Percentiles rank a stretch among this genome's conserved stretches.
Evolutionary conservation across 2,888 invertebrate genomes (phyloP).

Genomic region (Scrobipalpa atriplicella): DNA sequence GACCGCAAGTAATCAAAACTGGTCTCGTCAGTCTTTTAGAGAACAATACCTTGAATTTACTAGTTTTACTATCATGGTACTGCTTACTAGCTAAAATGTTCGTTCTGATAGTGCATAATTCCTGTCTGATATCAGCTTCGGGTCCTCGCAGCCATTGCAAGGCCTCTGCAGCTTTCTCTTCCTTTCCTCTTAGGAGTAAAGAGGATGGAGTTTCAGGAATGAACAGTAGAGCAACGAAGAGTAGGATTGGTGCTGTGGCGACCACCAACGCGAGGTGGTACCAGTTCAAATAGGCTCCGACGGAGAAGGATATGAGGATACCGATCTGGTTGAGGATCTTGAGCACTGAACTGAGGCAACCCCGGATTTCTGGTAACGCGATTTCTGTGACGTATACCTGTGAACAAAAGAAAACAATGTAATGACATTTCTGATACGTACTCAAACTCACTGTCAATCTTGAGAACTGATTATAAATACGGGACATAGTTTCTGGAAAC

Average conservation of each 20-base stretch:
- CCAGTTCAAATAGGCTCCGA: constrained; percentile 93
- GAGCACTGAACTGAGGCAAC: constrained; percentile 91
- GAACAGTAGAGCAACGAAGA: constrained; percentile 88
- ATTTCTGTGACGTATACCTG: constrained; percentile 96
- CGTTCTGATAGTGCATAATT: constrained; percentile 87
- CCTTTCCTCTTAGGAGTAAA: constrained; percentile 88
- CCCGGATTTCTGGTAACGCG: constrained; percentile 92
- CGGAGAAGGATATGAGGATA: constrained; percentile 90
- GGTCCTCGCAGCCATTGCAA: constrained; percentile 91
- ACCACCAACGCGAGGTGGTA: constrained; percentile 91
- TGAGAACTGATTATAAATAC: too few species aligned
- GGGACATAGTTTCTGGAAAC: not conserved
- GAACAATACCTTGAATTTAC: constrained; percentile 63
- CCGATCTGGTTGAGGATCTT: constrained; percentile 94
- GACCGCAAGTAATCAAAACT: constrained; percentile 90
- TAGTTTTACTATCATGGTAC: constrained; percentile 60
- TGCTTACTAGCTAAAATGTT: constrained; percentile 83
- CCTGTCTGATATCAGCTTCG: constrained; percentile 88
- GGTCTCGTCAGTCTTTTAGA: constrained; percentile 84
- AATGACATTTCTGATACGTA: too few species aligned
- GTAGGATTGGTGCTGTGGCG: constrained; percentile 88
- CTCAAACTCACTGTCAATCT: too few species aligned
- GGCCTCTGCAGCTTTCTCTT: constrained; percentile 88
- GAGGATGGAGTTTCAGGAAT: constrained; percentile 95
- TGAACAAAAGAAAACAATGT: constrained; percentile 46